Percentiles rank a stretch among this genome's conserved stretches.
These are phyloP conservation scores for Psittacula derbiana DNA, from an alignment of 2,797 vertebrate genomes.

Conservation along the genomic window DNA sequence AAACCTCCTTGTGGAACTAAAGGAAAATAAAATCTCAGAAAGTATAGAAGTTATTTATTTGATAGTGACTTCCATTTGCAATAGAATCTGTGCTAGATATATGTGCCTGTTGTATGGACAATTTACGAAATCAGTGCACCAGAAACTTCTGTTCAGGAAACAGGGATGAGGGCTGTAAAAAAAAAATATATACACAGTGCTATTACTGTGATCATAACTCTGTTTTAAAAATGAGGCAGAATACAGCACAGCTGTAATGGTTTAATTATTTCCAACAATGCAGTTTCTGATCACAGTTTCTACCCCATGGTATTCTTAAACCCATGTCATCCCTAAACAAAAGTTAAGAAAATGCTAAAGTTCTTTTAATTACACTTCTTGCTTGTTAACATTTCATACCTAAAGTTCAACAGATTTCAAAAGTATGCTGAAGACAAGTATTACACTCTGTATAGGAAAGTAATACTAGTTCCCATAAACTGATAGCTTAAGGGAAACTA, in stretches of 20 bases:
- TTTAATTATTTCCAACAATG: neutral
- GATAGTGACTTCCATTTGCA: neutral
- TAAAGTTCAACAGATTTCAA: constrained; percentile 56
- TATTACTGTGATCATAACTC: neutral
- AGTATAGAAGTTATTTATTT: neutral
- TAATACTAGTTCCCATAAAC: constrained; percentile 33
- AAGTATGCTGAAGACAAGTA: neutral
- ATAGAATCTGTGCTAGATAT: neutral
- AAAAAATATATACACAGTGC: accelerated
- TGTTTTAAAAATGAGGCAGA: neutral
- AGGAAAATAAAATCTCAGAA: neutral
- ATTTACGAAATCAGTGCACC: neutral
- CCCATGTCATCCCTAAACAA: neutral
- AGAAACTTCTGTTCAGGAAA: neutral
- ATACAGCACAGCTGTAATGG: neutral
- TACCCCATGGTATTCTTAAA: neutral
- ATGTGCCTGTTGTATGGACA: neutral
- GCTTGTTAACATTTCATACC: constrained; percentile 46
- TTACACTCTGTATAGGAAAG: neutral
- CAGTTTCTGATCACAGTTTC: neutral
- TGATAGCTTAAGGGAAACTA: constrained; percentile 34
- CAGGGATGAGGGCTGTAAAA: neutral
- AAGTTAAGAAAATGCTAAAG: neutral
- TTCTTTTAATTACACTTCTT: neutral
- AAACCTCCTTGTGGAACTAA: neutral